Base-by-base conservation (phyloP, 2,113 vertebrate genomes). In the Callipepla californica region DNA sequence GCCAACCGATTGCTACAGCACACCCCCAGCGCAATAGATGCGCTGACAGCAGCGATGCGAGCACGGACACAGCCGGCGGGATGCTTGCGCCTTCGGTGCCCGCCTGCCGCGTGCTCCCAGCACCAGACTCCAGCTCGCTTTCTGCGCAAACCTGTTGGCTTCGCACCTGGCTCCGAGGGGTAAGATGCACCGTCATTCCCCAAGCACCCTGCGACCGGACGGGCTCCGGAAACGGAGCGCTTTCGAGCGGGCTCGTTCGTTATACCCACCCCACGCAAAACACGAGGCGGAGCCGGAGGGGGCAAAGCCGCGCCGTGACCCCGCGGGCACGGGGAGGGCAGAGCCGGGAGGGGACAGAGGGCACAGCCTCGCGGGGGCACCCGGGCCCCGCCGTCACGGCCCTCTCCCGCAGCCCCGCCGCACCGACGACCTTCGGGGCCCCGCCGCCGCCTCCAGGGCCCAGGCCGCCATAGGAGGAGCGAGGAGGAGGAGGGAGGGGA, bases 121-220 rank as follows among this genome's bases (percentile, higher is more conserved):
- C 38, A 69, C 67, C 6, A 78, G 57, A 36, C 13, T 4, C 18
- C 70, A 59, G 80, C 76, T 47, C 5, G 40, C 45, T 6, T 59
- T 26, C 59, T 5, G 69, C 66, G 34, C 70, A 80, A 88, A 97
- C 97, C 97, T 96, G 96, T 90, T 95, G 95, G 94, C 90, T 72
- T 0, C 5, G 36, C 32, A 88, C 67, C 53, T 25, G 20, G 26
- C 22, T 74, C 76, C 38, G 50, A 67, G 61, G 82, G 82, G 55
- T 7, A 30, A 94, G 80, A 94, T 96, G 96, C 97, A 97, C 74
- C 51, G 93, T 95, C 96, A 97, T 90, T 14, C 45, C 85, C 48
- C 26, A 18, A 68, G 72, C 38, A 32, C 62, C 12, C 58, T 38
- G 58, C 16, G 62, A 70, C 72, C 48, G 26, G 80, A 55, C 76